Evolutionary conservation across 2,797 vertebrate species (phyloP), one percentile per base, ranked within the genome.

Genomic region (Channa striata): DNA sequence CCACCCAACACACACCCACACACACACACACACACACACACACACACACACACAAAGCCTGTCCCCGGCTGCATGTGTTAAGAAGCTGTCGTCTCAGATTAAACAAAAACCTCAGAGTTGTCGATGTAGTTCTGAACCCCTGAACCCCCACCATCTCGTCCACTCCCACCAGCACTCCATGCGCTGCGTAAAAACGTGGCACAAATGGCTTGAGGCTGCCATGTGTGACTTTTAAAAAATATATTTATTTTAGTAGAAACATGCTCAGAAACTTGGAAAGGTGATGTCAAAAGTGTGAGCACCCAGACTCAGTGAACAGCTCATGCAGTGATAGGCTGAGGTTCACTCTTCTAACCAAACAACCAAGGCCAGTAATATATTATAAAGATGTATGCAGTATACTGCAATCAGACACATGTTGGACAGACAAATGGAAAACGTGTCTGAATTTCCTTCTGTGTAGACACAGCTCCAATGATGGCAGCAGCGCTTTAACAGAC

Each of bases 401-500:
- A 13, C 12, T 14, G 12, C 11, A 14, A 40, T 40, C 37, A 40
- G 37, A 13, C 11, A 13, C 37, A 14, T 5, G 12, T 14, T 12
- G 14, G 12, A 14, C 11, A 40, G 11, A 40, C 13, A 13, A 40
- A 9, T 11, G 12, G 3, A 42, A 14, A 42, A 42, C 2, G 14
- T 17, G 40, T 42, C 6, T 5, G 14, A 42, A 42, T 16, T 42
- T 16, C 13, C 14, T 37, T 37, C 12, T 12, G 6, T 44, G 16
- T 14, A 44, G 42, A 44, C 16, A 44, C 6, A 44, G 17, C 33
- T 33, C 37, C 47, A 11, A 59, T 49, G 53, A 70, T 49, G 39
- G 69, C 72, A 59, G 68, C 52, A 72, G 48, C 53, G 30, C 53
- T 59, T 60, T 83, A 59, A 81, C 51, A 60, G 63, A 54, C 49